Evolutionary conservation across 2,888 invertebrate species (phyloP), one percentile per base, ranked within the genome.

Genomic region (Chrysodeixis includens): DNA sequence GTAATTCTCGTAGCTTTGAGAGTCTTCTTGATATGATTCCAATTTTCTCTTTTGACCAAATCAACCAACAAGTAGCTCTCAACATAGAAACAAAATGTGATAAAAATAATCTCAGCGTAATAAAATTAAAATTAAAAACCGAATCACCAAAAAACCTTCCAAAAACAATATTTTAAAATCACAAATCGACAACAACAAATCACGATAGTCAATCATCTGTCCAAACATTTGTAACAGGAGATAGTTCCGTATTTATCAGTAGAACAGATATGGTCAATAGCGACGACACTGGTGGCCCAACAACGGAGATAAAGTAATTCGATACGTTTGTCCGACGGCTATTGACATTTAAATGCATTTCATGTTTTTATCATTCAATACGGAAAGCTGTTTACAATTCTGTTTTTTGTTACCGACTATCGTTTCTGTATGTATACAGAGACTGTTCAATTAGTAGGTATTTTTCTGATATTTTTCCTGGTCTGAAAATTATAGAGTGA

Each of bases 281-380:
- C 51, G 51, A n/a, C n/a, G n/a, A n/a, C n/a, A n/a, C 40, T n/a
- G 6, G 26, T 5, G 40, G 52, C 0, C 18, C 65, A 51, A 54
- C 52, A 59, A 55, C 22, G 26, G 49, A 65, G 78, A 82, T 78
- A 78, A 77, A 74, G 72, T 74, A 66, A 78, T 80, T 78, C 62
- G 71, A 76, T 69, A 56, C 62, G 30, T 70, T 76, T 78, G 71
- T 71, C 62, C 66, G 32, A 30, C 30, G 56, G 60, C 26, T 60
- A 62, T 75, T 66, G 64, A 63, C 56, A 63, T 65, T 70, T 52
- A 57, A 76, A 79, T 62, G 55, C 35, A 60, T 46, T 73, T 60
- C 55, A 68, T 64, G 22, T 54, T 70, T 66, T 56, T 67, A 51
- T 71, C 59, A 64, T 61, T 65, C 35, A 51, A 46, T 75, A 56